Conservation (phyloP, 1,140 invertebrate genomes). For the Bombus waltoni region DNA sequence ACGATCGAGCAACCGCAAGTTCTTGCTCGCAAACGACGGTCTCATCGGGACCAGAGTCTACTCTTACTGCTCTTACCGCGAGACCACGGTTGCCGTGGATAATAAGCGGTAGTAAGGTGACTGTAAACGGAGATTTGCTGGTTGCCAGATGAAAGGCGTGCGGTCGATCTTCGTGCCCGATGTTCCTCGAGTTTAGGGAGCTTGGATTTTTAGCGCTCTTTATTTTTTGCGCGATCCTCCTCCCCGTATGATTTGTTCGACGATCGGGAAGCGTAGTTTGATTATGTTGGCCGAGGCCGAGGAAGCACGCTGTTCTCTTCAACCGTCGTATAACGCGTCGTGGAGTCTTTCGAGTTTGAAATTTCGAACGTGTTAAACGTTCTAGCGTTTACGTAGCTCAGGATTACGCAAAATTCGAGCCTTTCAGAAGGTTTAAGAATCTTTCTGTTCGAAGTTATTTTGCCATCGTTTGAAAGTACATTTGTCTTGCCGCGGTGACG, state of each 20-base stretch:
- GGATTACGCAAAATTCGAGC: no score
- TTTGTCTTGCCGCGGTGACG: no score
- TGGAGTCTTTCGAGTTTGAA: no score
- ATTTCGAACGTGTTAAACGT: no score
- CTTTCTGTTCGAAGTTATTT: no score
- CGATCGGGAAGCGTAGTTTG: accelerated
- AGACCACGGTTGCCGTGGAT: neutral
- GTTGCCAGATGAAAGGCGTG: neutral
- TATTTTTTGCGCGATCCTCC: neutral
- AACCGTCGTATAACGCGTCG: no score
- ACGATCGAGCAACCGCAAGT: constrained; percentile 47
- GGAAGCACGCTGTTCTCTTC: no score
- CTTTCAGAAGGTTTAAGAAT: no score
- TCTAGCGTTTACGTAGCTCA: no score
- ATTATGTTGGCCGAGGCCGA: neutral
- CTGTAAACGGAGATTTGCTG: constrained; percentile 45
- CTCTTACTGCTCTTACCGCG: neutral
- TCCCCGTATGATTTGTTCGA: neutral
- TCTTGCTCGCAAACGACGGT: constrained; percentile 21
- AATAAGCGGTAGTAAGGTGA: constrained; percentile 14
- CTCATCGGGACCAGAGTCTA: constrained; percentile 7
- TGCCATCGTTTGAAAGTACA: no score
- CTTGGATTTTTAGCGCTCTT: neutral
- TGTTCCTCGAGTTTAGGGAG: no score
- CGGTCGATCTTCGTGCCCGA: neutral